Conservation (phyloP, 2,797 vertebrate species). For the Sylvilagus floridanus region DNA sequence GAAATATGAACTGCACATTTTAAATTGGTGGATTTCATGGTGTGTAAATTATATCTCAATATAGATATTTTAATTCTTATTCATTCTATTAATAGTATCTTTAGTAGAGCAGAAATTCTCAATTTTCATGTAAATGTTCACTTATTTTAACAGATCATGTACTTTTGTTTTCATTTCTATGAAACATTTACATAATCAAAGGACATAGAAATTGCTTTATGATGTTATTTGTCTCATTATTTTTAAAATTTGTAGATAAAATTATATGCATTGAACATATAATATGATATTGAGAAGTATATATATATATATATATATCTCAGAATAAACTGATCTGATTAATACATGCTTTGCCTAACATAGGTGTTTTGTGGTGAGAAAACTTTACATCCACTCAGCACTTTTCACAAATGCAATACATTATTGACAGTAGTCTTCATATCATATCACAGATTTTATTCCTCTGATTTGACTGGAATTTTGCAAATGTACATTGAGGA, state of each 20-base stretch:
- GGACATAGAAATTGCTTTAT: neutral
- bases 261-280: neutral
- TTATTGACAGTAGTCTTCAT: neutral
- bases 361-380: neutral
- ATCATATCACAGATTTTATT: neutral
- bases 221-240: neutral
- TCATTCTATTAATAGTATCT: neutral
- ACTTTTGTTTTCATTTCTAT: neutral
- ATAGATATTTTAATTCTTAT: neutral
- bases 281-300: neutral
- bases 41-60: too few relatives aligned
- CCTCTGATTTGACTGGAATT: neutral
- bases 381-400: neutral
- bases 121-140: neutral
- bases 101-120: neutral
- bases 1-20: neutral
- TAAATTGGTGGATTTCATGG: too few relatives aligned
- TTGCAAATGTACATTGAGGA: neutral
- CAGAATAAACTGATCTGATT: neutral
- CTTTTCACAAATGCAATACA: neutral
- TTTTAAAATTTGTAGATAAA: neutral
- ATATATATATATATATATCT: neutral
- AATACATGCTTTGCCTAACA: neutral
- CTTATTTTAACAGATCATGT: neutral
- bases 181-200: neutral